These are phyloP conservation scores for Hippocampus abdominalis DNA, from an alignment of 2,113 vertebrate genomes.

Conservation along the genomic window DNA sequence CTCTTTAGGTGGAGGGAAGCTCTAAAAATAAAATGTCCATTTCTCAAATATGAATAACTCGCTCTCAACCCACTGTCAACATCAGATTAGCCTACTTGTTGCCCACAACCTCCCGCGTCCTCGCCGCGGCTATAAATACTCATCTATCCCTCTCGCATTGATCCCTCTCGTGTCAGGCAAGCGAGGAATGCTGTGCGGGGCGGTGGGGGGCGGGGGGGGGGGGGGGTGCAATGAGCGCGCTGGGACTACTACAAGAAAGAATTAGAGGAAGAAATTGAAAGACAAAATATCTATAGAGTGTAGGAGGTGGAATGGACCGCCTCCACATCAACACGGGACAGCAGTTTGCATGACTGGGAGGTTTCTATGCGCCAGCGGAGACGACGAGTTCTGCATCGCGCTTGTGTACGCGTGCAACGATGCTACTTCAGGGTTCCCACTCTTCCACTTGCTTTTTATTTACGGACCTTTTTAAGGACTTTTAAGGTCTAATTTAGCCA, in stretches of 20 bases:
- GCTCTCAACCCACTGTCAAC: conserved; percentile 32
- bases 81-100: conserved; percentile 68
- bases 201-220: not conserved
- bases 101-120: conserved; percentile 37
- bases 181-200: not conserved
- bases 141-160: conserved; percentile 45
- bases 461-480: too few relatives aligned
- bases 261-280: conserved; percentile 5
- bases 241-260: conserved; percentile 19
- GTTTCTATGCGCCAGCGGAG: too few relatives aligned
- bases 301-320: conserved; percentile 8
- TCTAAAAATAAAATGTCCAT: conserved; percentile 46
- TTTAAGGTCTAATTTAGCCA: too few relatives aligned
- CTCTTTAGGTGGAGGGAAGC: conserved; percentile 12
- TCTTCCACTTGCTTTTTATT: too few relatives aligned
- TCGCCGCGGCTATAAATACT: conserved; percentile 59
- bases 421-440: too few relatives aligned
- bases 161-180: conserved; percentile 42
- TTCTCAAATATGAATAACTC: conserved; percentile 28
- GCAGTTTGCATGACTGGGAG: not conserved
- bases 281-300: not conserved
- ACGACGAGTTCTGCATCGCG: too few relatives aligned
- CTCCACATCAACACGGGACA: conserved; percentile 3
- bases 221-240: not conserved
- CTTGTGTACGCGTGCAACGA: too few relatives aligned